Conservation (phyloP, 1,140 invertebrate species). For the Artemia franciscana region DNA sequence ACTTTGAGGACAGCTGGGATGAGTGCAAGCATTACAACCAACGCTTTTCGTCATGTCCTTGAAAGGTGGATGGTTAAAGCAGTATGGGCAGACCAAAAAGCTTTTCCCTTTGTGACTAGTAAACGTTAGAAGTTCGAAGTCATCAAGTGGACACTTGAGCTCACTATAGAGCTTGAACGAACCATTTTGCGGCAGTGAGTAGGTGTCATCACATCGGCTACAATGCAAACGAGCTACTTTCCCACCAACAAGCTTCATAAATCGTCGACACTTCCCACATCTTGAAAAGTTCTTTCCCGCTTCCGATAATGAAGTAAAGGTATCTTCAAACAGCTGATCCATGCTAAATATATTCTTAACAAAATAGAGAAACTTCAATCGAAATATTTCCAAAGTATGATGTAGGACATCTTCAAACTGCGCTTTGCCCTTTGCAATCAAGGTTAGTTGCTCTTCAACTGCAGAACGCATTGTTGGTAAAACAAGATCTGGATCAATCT, state of each 20-base stretch:
- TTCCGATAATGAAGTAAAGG: constrained; percentile 81
- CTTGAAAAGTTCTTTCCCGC: constrained; percentile 84
- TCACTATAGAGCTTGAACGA: constrained; percentile 85
- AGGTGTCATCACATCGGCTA: constrained; percentile 85
- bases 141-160: constrained; percentile 88
- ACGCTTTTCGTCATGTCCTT: constrained; percentile 76
- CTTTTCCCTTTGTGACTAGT: constrained; percentile 75
- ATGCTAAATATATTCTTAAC: constrained; percentile 71
- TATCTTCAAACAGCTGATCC: constrained; percentile 90
- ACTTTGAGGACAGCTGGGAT: constrained; percentile 78
- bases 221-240: constrained; percentile 86
- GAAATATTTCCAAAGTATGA: constrained; percentile 84
- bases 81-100: constrained; percentile 91
- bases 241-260: constrained; percentile 89
- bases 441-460: constrained; percentile 81
- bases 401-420: constrained; percentile 64
- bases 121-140: constrained; percentile 86
- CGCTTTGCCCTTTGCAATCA: constrained; percentile 76
- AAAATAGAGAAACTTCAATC: constrained; percentile 86
- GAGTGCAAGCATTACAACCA: constrained; percentile 85
- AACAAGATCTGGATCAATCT: constrained; percentile 87
- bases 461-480: constrained; percentile 89
- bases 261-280: constrained; percentile 90
- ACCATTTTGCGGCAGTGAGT: constrained; percentile 77
- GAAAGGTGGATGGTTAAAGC: constrained; percentile 95